A percentile compares a stretch with the other conserved stretches of the same genome.
Evolutionary conservation across 1,140 invertebrate species (phyloP).

Genomic region (Drosophila pachea): DNA sequence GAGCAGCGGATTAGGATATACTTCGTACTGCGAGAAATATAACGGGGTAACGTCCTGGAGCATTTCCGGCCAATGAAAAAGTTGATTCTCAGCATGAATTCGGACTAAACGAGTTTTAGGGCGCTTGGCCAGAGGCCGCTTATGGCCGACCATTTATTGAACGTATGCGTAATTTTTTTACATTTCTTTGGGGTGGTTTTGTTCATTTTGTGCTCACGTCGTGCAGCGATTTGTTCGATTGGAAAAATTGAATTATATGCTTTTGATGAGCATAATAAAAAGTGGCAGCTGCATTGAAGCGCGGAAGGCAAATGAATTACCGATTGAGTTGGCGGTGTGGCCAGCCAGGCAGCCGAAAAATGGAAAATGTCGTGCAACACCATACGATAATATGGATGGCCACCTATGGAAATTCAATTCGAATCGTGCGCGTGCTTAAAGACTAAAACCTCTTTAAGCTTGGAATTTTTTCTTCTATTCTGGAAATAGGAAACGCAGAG

Average conservation of each 20-base stretch:
- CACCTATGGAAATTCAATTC: not conserved
- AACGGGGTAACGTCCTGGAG: too few species aligned
- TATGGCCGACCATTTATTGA: constrained; percentile 66
- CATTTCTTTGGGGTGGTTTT: constrained; percentile 9
- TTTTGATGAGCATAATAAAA: constrained; percentile 73
- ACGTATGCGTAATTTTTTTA: constrained; percentile 57
- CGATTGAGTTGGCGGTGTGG: not conserved
- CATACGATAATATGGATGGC: not conserved
- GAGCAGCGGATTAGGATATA: too few species aligned
- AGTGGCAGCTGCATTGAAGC: constrained; percentile 40
- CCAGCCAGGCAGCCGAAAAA: not conserved
- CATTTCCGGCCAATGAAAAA: not conserved
- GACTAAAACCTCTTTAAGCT: not conserved
- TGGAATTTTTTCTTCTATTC: not conserved
- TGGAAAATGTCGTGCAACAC: not conserved
- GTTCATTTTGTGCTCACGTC: constrained; percentile 13
- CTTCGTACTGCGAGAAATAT: too few species aligned
- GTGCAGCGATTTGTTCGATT: constrained; percentile 60
- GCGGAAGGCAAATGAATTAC: constrained; percentile 26
- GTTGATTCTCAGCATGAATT: constrained; percentile 5
- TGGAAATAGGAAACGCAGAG: not conserved
- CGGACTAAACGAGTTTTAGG: not conserved
- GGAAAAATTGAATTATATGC: constrained; percentile 74
- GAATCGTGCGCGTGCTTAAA: too few species aligned
- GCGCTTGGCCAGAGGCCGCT: constrained; percentile 33